phyloP scores from a whole-genome alignment of 1,140 invertebrate genomes.

The Philotrypesis tridentata region DNA sequence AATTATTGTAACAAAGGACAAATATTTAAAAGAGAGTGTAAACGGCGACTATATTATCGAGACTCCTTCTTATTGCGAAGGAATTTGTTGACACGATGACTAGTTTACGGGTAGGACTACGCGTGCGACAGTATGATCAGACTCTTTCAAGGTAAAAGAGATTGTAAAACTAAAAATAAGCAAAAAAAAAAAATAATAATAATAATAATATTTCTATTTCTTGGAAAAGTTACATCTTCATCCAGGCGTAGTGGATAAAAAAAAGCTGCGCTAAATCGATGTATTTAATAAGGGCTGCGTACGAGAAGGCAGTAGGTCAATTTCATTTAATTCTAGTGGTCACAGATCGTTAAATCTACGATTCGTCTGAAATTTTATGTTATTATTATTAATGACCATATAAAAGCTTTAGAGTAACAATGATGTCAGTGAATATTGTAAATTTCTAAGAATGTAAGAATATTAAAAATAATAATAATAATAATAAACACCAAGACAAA shows the following conservation, averaged over 20 bases:
- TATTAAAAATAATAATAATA: neutral
- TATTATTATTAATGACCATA: neutral
- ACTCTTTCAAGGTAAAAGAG: conserved; percentile 33
- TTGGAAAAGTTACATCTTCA: conserved; percentile 30
- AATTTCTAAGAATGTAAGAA: conserved; percentile 18
- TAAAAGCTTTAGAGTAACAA: neutral
- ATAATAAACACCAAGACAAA: conserved; percentile 3
- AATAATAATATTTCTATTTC: conserved; percentile 37
- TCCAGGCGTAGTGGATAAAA: conserved; percentile 32
- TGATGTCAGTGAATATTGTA: neutral
- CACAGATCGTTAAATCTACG: neutral
- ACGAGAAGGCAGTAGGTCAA: conserved; percentile 20
- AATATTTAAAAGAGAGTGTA: neutral
- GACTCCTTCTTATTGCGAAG: conserved; percentile 24
- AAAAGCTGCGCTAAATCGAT: conserved; percentile 40
- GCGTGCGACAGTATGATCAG: conserved; percentile 36
- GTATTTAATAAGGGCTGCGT: conserved; percentile 41
- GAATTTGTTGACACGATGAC: conserved; percentile 46
- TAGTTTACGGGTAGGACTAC: conserved; percentile 37
- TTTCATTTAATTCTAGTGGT: conserved; percentile 28
- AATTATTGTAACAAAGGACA: conserved; percentile 29
- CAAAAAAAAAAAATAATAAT: conserved; percentile 7
- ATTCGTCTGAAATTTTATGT: neutral
- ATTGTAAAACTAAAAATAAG: conserved; percentile 38
- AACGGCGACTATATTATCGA: conserved; percentile 16